Evolutionary conservation across 2,888 invertebrate species (phyloP).

Genomic region (Dasysyrphus albostriatus): DNA sequence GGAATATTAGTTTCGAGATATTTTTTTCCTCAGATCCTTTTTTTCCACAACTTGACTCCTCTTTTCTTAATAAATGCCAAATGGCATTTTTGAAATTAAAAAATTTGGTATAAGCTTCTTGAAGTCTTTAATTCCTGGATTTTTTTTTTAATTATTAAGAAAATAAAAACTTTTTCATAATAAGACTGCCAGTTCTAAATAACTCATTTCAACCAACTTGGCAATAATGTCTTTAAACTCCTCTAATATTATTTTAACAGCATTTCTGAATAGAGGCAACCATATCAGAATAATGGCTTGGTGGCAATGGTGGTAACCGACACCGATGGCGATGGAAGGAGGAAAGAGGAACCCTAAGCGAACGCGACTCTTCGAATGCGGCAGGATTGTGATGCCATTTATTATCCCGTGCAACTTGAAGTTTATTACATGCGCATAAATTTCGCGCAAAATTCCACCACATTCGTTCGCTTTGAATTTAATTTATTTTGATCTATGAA

Average conservation of each 20-base stretch:
- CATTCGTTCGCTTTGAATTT: conserved; percentile 75
- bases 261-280: conserved; percentile 28
- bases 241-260: conserved; percentile 42
- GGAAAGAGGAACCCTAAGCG: conserved; percentile 1
- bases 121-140: too few species aligned
- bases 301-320: not conserved
- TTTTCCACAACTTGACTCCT: too few species aligned
- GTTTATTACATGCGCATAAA: conserved; percentile 82
- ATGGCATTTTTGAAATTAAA: too few species aligned
- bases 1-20: too few species aligned
- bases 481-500: conserved; percentile 75
- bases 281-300: conserved; percentile 30
- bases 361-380: conserved; percentile 42
- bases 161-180: too few species aligned
- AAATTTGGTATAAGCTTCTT: too few species aligned
- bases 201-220: not conserved
- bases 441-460: conserved; percentile 77
- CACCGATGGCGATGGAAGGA: conserved; percentile 14
- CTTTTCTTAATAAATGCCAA: too few species aligned
- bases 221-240: conserved; percentile 17
- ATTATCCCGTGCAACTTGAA: conserved; percentile 77
- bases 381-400: conserved; percentile 72
- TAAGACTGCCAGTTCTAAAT: not conserved
- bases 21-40: too few species aligned
- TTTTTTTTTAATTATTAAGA: too few species aligned